Evolutionary conservation across 2,888 invertebrate species (phyloP), one percentile per base, ranked within the genome.

Genomic region (Galeruca laticollis): DNA sequence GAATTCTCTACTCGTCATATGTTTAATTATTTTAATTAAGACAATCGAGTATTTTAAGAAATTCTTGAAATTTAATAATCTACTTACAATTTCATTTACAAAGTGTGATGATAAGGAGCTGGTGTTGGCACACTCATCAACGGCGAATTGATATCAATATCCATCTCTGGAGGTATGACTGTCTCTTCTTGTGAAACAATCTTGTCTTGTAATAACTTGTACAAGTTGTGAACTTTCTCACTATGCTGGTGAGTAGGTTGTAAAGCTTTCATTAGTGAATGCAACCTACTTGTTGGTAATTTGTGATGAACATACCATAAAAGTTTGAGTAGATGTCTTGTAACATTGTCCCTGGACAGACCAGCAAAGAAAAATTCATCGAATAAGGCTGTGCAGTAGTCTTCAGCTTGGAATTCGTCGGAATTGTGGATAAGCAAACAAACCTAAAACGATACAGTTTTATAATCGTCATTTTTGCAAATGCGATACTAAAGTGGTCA

Each of bases 351-450:
- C 73, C 94, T 90, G 1, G 93, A 91, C 18, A 97, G 87, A 0
- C 95, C 95, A 68, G 96, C 96, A 85, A 97, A 93, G 81, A 98
- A 94, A 84, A 98, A 98, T 84, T 97, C 97, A 85, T 98, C 97
- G 86, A 98, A 97, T 52, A 98, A 90, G 1, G 95, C 95, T 2
- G 96, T 96, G 85, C 97, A 97, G 83, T 98, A 97, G 78, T 97
- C 97, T 86, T 97, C 96, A 0, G 94, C 93, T 75, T 94, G 89
- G 82, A 98, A 98, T 85, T 97, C 97, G 76, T 98, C 98, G 3
- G 93, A 91, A 88, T 97, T 92, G 71, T 94, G 93, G 76, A 97
- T 93, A 8, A 98, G 87, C 56, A 94, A 85, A 0, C 95, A 93
- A 20, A 92, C 89, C 90, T 84, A 62, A 86, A 80, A 35, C 56